Conservation (phyloP, 1,140 invertebrate genomes). For the Drosophila biarmipes region DNA sequence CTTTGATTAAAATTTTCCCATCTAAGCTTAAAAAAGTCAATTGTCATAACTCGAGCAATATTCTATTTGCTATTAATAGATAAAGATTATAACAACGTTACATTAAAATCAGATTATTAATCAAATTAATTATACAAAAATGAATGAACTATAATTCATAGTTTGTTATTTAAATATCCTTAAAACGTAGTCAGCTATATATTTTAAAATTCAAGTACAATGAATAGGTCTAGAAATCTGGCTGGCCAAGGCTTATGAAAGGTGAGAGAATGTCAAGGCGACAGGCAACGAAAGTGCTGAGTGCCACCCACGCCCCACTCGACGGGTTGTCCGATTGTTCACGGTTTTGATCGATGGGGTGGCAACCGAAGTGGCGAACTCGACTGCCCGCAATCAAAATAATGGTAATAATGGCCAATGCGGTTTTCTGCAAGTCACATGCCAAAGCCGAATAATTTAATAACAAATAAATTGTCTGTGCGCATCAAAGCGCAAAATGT, state of each 20-base stretch:
- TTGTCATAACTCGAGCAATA: no score
- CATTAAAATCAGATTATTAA: no score
- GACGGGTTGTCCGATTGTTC: constrained; percentile 50
- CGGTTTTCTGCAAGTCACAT: constrained; percentile 72
- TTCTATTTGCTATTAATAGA: no score
- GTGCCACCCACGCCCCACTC: constrained; percentile 61
- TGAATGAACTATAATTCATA: no score
- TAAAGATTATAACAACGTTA: no score
- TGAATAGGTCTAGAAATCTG: not conserved
- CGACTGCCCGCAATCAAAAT: constrained; percentile 30
- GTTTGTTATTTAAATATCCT: no score
- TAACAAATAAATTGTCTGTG: constrained; percentile 79
- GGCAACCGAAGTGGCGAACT: constrained; percentile 29
- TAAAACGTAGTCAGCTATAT: no score
- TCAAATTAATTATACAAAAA: no score
- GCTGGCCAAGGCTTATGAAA: not conserved
- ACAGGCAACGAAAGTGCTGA: constrained; percentile 52
- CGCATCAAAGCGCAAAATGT: constrained; percentile 76
- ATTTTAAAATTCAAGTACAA: not conserved
- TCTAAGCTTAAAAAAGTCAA: no score
- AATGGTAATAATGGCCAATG: constrained; percentile 47
- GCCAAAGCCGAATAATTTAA: constrained; percentile 75
- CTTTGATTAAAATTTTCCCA: no score
- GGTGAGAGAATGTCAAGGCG: constrained; percentile 25
- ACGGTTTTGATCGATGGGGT: constrained; percentile 60